Conservation (phyloP, 2,113 vertebrate genomes). For the Phalacrocorax carbo region DNA sequence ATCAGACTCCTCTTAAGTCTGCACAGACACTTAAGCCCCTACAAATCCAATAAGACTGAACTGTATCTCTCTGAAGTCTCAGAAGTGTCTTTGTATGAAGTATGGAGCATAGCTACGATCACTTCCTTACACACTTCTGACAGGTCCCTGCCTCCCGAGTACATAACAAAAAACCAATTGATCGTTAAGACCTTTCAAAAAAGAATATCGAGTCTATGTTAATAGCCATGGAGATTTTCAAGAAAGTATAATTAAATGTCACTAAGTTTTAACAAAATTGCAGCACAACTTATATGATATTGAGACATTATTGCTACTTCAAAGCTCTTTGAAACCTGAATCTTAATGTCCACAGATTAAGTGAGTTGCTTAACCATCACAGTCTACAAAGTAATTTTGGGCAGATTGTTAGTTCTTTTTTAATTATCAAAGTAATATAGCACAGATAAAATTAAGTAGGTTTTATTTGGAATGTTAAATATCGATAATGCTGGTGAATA, state of each 20-base stretch:
- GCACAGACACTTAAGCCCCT: not conserved
- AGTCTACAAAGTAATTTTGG: not conserved
- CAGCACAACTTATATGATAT: not conserved
- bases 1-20: not conserved
- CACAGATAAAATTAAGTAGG: not conserved
- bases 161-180: not conserved
- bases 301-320: not conserved
- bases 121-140: not conserved
- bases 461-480: slow-evolving; percentile 8
- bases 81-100: not conserved
- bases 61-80: not conserved
- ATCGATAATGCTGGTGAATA: not conserved
- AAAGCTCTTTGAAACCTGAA: not conserved
- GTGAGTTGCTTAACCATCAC: not conserved
- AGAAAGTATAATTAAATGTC: not conserved
- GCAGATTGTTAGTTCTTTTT: not conserved
- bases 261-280: not conserved
- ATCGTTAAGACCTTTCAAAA: not conserved
- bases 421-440: not conserved
- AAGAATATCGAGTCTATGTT: not conserved
- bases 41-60: not conserved
- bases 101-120: not conserved
- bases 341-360: not conserved
- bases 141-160: too few species aligned
- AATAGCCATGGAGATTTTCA: not conserved